Percentiles rank a stretch among this genome's conserved stretches.
Evolutionary conservation across 2,797 vertebrate species (phyloP).

Genomic region (Anomalospiza imberbis): DNA sequence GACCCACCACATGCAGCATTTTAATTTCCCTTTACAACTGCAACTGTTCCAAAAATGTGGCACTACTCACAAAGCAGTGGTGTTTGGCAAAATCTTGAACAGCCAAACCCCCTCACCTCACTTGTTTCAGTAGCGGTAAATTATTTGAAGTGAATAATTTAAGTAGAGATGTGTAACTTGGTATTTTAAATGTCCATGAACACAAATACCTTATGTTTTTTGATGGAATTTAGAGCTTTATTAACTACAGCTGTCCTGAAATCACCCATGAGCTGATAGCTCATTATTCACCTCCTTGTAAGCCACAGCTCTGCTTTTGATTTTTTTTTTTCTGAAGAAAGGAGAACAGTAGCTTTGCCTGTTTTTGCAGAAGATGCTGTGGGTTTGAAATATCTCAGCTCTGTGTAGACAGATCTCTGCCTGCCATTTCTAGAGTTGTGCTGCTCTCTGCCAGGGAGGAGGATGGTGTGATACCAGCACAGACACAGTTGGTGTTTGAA

Average conservation of each 20-base stretch:
- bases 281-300: not conserved
- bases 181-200: not conserved
- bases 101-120: not conserved
- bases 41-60: not conserved
- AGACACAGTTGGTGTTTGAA: not conserved
- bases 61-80: not conserved
- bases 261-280: not conserved
- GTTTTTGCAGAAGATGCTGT: not conserved
- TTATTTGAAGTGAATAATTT: not conserved
- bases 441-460: not conserved
- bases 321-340: not conserved
- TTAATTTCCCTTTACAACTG: not conserved
- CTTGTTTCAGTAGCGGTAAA: not conserved
- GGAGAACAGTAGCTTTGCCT: not conserved
- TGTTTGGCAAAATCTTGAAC: not conserved
- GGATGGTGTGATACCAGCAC: not conserved
- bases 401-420: not conserved
- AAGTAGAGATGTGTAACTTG: not conserved
- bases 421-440: not conserved
- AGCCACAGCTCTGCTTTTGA: not conserved
- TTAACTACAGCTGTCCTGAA: not conserved
- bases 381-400: not conserved
- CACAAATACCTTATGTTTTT: not conserved
- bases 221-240: not conserved
- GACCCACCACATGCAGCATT: not conserved